A percentile compares a stretch with the other conserved stretches of the same genome.
These are phyloP conservation scores for Drosophila pallidifrons DNA, from an alignment of 1,140 invertebrate genomes.

Conservation along the genomic window DNA sequence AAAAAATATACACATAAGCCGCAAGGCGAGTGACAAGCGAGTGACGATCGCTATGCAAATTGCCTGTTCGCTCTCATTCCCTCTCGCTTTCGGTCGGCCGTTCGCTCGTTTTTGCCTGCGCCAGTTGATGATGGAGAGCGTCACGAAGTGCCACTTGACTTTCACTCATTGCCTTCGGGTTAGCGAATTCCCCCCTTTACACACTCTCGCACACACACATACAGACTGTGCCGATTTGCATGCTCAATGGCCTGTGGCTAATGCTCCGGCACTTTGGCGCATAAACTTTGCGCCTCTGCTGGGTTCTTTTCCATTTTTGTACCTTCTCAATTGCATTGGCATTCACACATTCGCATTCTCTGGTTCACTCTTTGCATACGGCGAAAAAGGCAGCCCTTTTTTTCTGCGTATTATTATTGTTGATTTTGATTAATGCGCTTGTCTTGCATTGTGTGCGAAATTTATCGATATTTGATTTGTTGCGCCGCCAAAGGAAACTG, in stretches of 20 bases:
- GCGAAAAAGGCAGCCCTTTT: slow-evolving; percentile 38
- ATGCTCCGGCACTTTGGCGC: slow-evolving; percentile 53
- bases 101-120: slow-evolving; percentile 1
- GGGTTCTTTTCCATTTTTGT: slow-evolving; percentile 5
- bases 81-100: not conserved
- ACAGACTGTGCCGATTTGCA: slow-evolving; percentile 40
- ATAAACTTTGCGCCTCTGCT: slow-evolving; percentile 49
- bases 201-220: not conserved
- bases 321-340: slow-evolving; percentile 18
- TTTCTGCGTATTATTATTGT: slow-evolving; percentile 25
- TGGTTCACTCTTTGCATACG: slow-evolving; percentile 45
- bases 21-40: slow-evolving; percentile 15
- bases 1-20: slow-evolving; percentile 5
- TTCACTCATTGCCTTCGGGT: slow-evolving; percentile 62
- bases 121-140: slow-evolving; percentile 46
- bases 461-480: slow-evolving; percentile 81
- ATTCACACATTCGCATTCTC: slow-evolving; percentile 17
- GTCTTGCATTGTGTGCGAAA: slow-evolving; percentile 64
- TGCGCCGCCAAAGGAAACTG: slow-evolving; percentile 61
- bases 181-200: slow-evolving; percentile 21
- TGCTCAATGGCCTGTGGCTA: slow-evolving; percentile 58
- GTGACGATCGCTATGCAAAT: slow-evolving; percentile 71
- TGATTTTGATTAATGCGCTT: slow-evolving; percentile 71
- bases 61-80: slow-evolving; percentile 36
- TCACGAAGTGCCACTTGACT: slow-evolving; percentile 73